Evolutionary conservation across 2,113 vertebrate species (phyloP).

Genomic region (Alligator mississippiensis): DNA sequence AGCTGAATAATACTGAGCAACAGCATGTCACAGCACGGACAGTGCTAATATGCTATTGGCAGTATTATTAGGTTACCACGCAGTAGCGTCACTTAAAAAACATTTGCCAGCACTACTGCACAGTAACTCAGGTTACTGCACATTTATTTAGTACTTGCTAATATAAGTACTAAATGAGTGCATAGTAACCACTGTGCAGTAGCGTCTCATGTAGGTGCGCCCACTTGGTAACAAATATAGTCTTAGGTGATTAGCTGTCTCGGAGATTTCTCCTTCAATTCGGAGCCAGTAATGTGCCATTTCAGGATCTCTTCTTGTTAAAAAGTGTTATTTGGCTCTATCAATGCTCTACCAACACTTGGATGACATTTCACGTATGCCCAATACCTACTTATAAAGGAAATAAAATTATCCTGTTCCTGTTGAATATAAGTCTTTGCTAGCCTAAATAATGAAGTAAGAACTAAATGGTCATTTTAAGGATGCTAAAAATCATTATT

Average conservation of each 20-base stretch:
- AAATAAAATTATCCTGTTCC: background rate
- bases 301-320: background rate
- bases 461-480: background rate
- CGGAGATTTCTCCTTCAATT: background rate
- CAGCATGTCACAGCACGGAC: too few species aligned
- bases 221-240: background rate
- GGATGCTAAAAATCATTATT: background rate
- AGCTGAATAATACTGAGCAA: too few species aligned
- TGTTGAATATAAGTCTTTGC: background rate
- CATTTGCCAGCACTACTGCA: too few species aligned
- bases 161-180: too few species aligned
- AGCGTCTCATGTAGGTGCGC: too few species aligned
- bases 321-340: background rate
- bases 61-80: too few species aligned
- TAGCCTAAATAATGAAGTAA: background rate
- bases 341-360: background rate
- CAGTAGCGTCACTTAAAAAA: too few species aligned
- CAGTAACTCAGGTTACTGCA: too few species aligned
- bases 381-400: background rate
- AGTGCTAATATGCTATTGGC: too few species aligned
- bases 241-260: background rate
- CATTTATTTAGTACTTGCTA: too few species aligned
- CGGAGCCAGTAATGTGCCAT: background rate
- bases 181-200: too few species aligned
- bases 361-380: background rate